A percentile compares a stretch with the other conserved stretches of the same genome.
phyloP scores from a whole-genome alignment of 2,888 invertebrate genomes.

The Ochlodes sylvanus region DNA sequence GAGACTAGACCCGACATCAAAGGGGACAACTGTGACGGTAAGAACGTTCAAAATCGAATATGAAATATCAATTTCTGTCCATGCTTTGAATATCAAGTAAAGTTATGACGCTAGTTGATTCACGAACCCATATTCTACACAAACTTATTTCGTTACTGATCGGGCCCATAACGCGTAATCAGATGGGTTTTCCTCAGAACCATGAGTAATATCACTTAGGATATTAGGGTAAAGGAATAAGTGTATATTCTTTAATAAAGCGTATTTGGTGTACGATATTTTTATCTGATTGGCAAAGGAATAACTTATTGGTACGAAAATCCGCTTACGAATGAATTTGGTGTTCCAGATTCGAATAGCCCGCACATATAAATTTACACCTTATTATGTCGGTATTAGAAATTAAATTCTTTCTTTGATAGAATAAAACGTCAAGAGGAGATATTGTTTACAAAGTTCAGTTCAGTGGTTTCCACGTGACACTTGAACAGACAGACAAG shows the following conservation, averaged over 20 bases:
- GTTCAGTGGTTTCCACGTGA: too few relatives aligned
- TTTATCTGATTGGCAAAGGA: neutral
- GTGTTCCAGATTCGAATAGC: too few relatives aligned
- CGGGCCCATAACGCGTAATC: neutral
- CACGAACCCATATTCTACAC: neutral
- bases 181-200: neutral
- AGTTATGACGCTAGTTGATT: neutral
- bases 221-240: neutral
- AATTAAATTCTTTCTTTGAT: too few relatives aligned
- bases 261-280: neutral
- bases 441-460: too few relatives aligned
- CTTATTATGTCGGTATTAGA: too few relatives aligned
- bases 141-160: neutral
- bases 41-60: neutral
- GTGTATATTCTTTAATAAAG: neutral
- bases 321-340: too few relatives aligned
- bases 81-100: conserved; percentile 8
- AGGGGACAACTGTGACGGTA: neutral
- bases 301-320: too few relatives aligned
- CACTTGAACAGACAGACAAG: too few relatives aligned
- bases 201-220: too few relatives aligned
- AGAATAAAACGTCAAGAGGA: too few relatives aligned
- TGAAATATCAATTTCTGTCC: conserved; percentile 8
- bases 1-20: neutral
- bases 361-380: too few relatives aligned